Conservation (phyloP, 2,888 invertebrate species). For the Synanthedon tipuliformis region DNA sequence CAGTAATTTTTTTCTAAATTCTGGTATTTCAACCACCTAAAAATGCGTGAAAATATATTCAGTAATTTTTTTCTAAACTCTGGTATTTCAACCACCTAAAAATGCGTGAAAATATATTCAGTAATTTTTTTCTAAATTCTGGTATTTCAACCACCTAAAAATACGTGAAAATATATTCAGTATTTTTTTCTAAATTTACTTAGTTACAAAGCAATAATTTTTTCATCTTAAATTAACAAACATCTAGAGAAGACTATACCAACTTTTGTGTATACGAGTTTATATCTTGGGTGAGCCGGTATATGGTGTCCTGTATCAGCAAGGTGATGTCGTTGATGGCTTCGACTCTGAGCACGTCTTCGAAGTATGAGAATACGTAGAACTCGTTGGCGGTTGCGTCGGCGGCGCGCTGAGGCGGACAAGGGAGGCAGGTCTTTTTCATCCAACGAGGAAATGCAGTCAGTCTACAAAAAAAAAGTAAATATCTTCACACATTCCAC, state of each 20-base stretch:
- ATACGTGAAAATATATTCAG: no score
- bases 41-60: conserved; percentile 7
- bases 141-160: conserved; percentile 78
- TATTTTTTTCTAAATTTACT: no score
- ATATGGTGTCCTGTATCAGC: conserved; percentile 76
- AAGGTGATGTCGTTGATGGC: conserved; percentile 76
- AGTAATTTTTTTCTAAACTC: neutral
- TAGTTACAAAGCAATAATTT: no score
- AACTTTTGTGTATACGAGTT: conserved; percentile 72
- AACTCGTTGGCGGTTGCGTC: conserved; percentile 68
- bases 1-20: no score
- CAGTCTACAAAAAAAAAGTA: conserved; percentile 50
- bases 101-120: conserved; percentile 6
- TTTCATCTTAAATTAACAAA: no score
- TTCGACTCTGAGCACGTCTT: conserved; percentile 79
- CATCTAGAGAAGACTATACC: no score
- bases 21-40: conserved; percentile 79
- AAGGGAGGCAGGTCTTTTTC: conserved; percentile 81
- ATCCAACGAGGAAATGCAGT: conserved; percentile 88
- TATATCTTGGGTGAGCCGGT: conserved; percentile 74
- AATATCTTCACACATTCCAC: no score
- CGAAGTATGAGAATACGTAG: conserved; percentile 81
- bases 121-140: conserved; percentile 12
- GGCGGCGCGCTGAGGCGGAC: conserved; percentile 71
- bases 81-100: conserved; percentile 79